Conservation (phyloP, 1,140 invertebrate species). For the Chymomyza costata region DNA sequence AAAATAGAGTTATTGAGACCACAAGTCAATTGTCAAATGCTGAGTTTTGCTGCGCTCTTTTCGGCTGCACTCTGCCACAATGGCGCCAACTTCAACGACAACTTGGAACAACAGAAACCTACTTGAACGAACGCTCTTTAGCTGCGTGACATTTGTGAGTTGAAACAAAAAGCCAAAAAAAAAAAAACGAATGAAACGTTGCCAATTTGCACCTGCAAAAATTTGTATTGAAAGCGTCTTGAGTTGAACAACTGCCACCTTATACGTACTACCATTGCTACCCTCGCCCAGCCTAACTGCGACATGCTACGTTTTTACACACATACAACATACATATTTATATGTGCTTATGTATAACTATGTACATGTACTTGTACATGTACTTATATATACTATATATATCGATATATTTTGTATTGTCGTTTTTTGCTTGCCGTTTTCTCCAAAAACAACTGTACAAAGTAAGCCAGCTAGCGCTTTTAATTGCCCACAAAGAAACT, state of each 20-base stretch:
- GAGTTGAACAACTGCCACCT: no score
- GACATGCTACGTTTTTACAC: slow-evolving; percentile 22
- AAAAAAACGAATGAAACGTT: slow-evolving; percentile 22
- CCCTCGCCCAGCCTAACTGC: slow-evolving; percentile 49
- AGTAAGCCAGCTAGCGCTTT: slow-evolving; percentile 37
- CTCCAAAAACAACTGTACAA: slow-evolving; percentile 20
- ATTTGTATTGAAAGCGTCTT: no score
- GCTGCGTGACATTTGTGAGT: no score
- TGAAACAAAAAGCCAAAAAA: slow-evolving; percentile 40
- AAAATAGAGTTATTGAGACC: no score
- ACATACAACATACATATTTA: slow-evolving; percentile 10
- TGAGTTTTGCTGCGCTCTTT: no score
- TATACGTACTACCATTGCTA: slow-evolving; percentile 39
- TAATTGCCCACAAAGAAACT: no score
- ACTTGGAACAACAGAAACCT: background rate
- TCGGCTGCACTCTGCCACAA: no score
- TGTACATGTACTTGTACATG: slow-evolving; percentile 7
- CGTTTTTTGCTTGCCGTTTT: slow-evolving; percentile 32
- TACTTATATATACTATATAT: slow-evolving; percentile 29
- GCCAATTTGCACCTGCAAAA: slow-evolving; percentile 29
- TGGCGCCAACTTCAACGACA: background rate
- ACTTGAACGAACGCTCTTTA: no score
- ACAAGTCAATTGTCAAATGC: no score
- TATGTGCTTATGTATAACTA: slow-evolving; percentile 3
- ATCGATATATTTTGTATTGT: slow-evolving; percentile 6